Base-by-base conservation (phyloP, 2,888 invertebrate genomes). In the Thymelicus lineola region DNA sequence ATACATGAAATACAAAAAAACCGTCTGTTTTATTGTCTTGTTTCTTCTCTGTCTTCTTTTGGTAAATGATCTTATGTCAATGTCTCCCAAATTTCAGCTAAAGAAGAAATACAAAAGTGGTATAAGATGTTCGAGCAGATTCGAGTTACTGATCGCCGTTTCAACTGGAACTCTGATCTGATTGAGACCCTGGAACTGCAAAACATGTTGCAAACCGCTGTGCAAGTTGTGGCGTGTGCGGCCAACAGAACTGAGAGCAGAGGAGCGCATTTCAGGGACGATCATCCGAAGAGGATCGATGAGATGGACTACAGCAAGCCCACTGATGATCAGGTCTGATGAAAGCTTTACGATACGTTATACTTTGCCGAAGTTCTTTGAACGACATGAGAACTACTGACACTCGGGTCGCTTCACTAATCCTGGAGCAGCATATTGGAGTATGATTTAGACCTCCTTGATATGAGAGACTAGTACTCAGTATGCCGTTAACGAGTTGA, bases 261-360 rank as follows among this genome's bases (percentile, higher is more conserved):
- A 72, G 99, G 99, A n/a, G 99, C 99, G 3, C 99, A 99, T 87
- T 98, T 98, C 50, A 95, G 99, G 68, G 99, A 99, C 86, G 99
- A 99, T 89, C 99, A 95, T 86, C 97, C 97, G 80, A 93, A 92
- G n/a, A 95, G 99, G 76, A 80, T 96, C 1, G 99, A 99, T 88
- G 99, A 99, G 90, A 97, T 94, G 82, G 99, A 99, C 88, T 99
- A 97, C 85, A 96, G 96, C 80, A 99, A 99, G 83, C 96, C 98
- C 0, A 72, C 96, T 4, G 96, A 97, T 70, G 97, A 96, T 6
- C 99, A 99, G 89, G 90, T 42, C 1, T 38, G 38, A 38, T 9
- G 7, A 9, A 38, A 28, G 28, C 28, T 28, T 6, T 38, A 38
- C 38, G 38, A 38, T 38, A 28, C 28, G 28, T 28, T 28, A 28